Percentiles rank a stretch among this genome's conserved stretches.
Evolutionary conservation across 2,797 vertebrate genomes (phyloP).

Genomic region (Hydrophis major): DNA sequence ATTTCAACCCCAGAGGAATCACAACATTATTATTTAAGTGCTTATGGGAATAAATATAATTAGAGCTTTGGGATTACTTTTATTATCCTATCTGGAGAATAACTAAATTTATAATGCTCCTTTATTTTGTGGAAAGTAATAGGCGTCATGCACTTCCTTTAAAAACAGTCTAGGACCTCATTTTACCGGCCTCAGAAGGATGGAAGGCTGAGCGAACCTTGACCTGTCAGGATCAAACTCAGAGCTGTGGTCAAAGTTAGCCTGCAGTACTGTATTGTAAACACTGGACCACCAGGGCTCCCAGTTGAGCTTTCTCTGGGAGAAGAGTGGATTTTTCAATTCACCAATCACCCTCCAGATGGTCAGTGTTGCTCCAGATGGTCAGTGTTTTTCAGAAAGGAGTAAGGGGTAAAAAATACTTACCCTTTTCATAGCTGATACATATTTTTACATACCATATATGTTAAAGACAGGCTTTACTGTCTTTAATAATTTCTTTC

Average conservation of each 20-base stretch:
- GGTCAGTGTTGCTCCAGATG: not conserved
- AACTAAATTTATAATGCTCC: not conserved
- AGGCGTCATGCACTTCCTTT: not conserved
- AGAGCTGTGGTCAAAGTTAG: not conserved
- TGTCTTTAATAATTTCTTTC: not conserved
- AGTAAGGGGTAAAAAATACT: not conserved
- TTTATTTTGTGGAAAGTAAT: not conserved
- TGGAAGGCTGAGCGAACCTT: not conserved
- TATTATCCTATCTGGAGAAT: not conserved
- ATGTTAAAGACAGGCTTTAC: not conserved
- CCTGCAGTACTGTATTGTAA: not conserved
- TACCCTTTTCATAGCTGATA: not conserved
- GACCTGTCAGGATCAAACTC: not conserved
- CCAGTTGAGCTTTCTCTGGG: not conserved
- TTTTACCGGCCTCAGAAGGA: not conserved
- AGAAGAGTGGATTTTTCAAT: not conserved
- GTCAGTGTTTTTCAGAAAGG: not conserved
- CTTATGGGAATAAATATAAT: slow-evolving; percentile 5
- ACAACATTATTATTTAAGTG: slow-evolving; percentile 4
- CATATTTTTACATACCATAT: not conserved
- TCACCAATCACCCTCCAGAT: not conserved
- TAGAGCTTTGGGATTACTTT: not conserved
- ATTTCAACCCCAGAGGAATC: not conserved
- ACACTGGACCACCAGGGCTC: not conserved
- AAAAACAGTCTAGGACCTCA: not conserved